Base-by-base conservation (phyloP, 2,113 vertebrate genomes). In the Uria lomvia region DNA sequence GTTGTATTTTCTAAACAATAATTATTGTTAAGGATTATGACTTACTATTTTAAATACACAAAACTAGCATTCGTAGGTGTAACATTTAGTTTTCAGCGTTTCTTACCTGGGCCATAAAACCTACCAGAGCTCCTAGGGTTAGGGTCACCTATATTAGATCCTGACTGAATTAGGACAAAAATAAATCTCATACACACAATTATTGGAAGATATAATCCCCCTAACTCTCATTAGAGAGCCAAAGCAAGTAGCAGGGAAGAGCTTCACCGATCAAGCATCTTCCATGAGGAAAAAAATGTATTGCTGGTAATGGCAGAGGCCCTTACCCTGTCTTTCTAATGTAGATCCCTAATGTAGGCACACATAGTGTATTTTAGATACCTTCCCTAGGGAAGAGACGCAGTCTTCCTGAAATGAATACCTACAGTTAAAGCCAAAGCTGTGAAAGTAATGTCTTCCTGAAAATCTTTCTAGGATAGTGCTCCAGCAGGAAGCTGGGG, bases 131-230 rank as follows among this genome's bases (percentile, higher is more conserved):
- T 53, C 12, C 40, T 45, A 55, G 24, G 18, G 45, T 4, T 56
- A 3, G 9, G 0, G 2, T 26, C 10, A 16, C 13, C 27, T 26
- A 3, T 56, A 17, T 60, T 42, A 40, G 10, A 6, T 66, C 7
- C 24, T 67, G 47, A 5, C 6, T 65, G 50, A 65, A 16, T 36
- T 7, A 22, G 24, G 56, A 42, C 15, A 86, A 83, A 47, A 62
- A 63, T 9, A 66, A 70, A 53, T 43, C 15, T 66, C 62, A 50
- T 36, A 7, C 7, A 43, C 11, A 43, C 1, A 38, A 8, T 67
- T 50, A 34, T 8, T 55, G 52, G 62, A 58, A 59, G 38, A 26
- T 15, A n/a, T 12, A 38, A 49, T 58, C 5, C 15, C 9, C 66
- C 26, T 40, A 58, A 75, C 38, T 60, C 19, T 53, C 24, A 49